phyloP scores from a whole-genome alignment of 2,888 invertebrate species.

The Maniola hyperantus region DNA sequence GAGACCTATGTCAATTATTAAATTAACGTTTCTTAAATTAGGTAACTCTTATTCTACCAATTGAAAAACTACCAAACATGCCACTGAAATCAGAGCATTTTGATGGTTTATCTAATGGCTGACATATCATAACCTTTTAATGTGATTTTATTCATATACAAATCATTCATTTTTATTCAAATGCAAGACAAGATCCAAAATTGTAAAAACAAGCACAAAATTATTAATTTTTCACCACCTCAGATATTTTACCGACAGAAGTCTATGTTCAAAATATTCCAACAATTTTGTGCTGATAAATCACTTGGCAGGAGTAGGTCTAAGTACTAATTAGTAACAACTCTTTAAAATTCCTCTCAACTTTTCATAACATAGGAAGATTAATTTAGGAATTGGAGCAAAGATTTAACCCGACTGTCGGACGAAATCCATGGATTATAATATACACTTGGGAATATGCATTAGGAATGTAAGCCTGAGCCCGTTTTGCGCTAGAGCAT shows the following conservation, averaged over 20 bases:
- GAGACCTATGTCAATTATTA: no score
- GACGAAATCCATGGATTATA: constrained; percentile 28
- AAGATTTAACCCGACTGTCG: constrained; percentile 29
- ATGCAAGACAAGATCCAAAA: neutral
- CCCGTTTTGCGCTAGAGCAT: constrained; percentile 12
- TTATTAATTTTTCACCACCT: neutral
- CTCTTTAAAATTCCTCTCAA: constrained; percentile 1
- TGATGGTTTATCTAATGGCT: no score
- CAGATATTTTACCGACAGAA: neutral
- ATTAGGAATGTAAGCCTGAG: constrained; percentile 16
- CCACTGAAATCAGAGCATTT: no score
- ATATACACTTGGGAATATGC: constrained; percentile 26
- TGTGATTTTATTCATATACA: no score
- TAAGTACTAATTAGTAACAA: constrained; percentile 21
- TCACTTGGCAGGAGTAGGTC: neutral
- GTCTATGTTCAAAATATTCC: neutral
- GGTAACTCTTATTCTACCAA: no score
- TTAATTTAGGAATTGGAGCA: constrained; percentile 30
- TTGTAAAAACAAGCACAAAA: neutral
- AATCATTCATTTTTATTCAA: neutral
- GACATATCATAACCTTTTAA: no score
- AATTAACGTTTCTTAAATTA: no score
- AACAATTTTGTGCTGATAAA: constrained; percentile 18
- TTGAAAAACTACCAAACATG: no score
- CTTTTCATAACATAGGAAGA: neutral